Conservation (phyloP, 2,888 invertebrate genomes). For the Caradrina kadenii region DNA sequence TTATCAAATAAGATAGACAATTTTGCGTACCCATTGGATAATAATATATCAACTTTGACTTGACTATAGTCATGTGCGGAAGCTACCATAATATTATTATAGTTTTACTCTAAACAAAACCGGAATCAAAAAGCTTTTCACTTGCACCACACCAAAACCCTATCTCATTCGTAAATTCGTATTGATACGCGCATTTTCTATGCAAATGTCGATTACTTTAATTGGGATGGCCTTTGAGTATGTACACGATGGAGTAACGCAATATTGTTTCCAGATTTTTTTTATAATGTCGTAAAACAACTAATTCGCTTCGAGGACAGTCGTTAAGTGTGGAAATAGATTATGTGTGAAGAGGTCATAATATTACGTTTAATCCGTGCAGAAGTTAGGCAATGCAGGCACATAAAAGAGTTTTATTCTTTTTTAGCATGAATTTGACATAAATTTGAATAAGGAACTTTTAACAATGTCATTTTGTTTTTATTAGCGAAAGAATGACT, state of each 20-base stretch:
- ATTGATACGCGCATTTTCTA: constrained; percentile 76
- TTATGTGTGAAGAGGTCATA: constrained; percentile 60
- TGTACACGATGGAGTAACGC: constrained; percentile 60
- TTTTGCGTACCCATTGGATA: too few species aligned
- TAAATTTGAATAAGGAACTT: background rate
- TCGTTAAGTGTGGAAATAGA: constrained; percentile 48
- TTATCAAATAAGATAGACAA: too few species aligned
- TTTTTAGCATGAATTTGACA: constrained; percentile 5
- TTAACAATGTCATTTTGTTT: constrained; percentile 7
- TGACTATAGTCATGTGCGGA: too few species aligned
- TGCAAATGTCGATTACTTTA: constrained; percentile 78
- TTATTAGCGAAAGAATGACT: background rate
- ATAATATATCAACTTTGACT: too few species aligned
- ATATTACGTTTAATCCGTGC: constrained; percentile 51
- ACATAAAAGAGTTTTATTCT: background rate
- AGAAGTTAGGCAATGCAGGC: constrained; percentile 44
- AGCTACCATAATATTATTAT: background rate
- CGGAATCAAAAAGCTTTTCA: constrained; percentile 4
- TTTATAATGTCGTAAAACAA: constrained; percentile 62
- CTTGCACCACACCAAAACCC: constrained; percentile 63
- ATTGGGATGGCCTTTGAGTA: constrained; percentile 76
- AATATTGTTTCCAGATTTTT: constrained; percentile 63
- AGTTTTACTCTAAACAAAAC: background rate
- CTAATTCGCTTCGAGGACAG: constrained; percentile 66
- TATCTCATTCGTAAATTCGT: constrained; percentile 66